Base-by-base conservation (phyloP, 2,113 vertebrate species). In the Corythoichthys haematopterus region DNA sequence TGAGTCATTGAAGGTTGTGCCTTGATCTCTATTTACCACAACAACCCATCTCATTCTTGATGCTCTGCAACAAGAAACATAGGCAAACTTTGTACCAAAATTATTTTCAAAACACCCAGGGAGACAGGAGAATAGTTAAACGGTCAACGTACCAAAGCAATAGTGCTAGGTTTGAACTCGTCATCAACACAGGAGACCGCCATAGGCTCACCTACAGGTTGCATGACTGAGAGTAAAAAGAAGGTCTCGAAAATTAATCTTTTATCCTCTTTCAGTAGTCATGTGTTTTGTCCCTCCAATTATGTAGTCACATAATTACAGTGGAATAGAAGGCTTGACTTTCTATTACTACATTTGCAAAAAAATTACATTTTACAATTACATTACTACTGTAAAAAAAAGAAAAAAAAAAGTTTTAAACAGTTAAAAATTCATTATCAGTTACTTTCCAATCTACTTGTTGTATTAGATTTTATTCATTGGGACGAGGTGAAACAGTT, bases 1-100 rank as follows among this genome's bases (percentile, higher is more conserved):
- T 46, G 43, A 62, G 60, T 62, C 60, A 62, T 1, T 62, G 40
- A 62, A 62, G 60, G 60, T 62, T 62, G 60, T 46, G 60, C 12
- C 43, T 62, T 28, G 60, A 46, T 46, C 60, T 46, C 60, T 46
- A 46, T 46, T 62, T 62, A 62, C 60, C 60, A 47, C 40, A 62
- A 45, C 38, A 61, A 20, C 16, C 43, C 60, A 33, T n/a, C 40
- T 7, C 10, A 14, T 40, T 62, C 11, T 28, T 46, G n/a, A 62
- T 47, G 40, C 5, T 33, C 6, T 3, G 43, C 43, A 46, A 28
- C 28, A 40, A 12, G 13, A 46, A 40, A 45, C 12, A 28, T 2
- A 46, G 13, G 43, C 20, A 33, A 62, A 46, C 38, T 43, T 43
- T 13, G 1, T 7, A 5, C 2, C n/a, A 28, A 46, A 8, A 33